These are phyloP conservation scores for Neodon shergylaensis DNA, from an alignment of 2,113 vertebrate species.

Conservation along the genomic window DNA sequence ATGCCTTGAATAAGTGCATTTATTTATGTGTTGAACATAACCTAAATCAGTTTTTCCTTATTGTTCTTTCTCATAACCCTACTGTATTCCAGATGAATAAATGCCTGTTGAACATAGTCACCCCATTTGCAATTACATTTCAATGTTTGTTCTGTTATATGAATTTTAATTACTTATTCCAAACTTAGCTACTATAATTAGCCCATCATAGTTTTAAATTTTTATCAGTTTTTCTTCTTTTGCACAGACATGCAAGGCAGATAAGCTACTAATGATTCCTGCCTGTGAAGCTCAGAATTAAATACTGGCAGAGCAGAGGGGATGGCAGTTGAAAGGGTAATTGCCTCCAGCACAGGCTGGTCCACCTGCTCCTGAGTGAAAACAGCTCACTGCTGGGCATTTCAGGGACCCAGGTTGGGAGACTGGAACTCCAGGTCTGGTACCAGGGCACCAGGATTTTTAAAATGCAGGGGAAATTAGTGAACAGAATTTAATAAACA, in stretches of 20 bases:
- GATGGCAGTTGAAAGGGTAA: conserved; percentile 50
- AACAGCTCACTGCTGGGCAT: background rate
- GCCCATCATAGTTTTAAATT: conserved; percentile 62
- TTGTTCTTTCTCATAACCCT: conserved; percentile 47
- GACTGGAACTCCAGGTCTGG: background rate
- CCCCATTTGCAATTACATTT: conserved; percentile 60
- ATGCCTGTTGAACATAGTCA: conserved; percentile 62
- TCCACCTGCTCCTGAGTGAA: conserved; percentile 58
- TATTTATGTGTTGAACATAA: background rate
- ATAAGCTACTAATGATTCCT: conserved; percentile 71
- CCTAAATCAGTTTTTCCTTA: conserved; percentile 44
- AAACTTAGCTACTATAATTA: conserved; percentile 66
- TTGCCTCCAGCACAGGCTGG: conserved; percentile 40
- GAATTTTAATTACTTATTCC: conserved; percentile 75
- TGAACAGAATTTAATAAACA: background rate
- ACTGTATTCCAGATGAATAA: conserved; percentile 42
- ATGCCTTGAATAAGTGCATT: conserved; percentile 32
- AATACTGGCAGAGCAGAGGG: conserved; percentile 15
- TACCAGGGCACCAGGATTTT: background rate
- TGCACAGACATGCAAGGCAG: conserved; percentile 59
- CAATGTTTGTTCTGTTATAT: conserved; percentile 62
- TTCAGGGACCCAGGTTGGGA: background rate
- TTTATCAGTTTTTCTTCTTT: conserved; percentile 65
- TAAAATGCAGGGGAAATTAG: background rate
- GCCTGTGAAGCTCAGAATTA: conserved; percentile 57